Evolutionary conservation across 2,797 vertebrate species (phyloP), one percentile per base, ranked within the genome.

Genomic region (Xiphophorus birchmanni): DNA sequence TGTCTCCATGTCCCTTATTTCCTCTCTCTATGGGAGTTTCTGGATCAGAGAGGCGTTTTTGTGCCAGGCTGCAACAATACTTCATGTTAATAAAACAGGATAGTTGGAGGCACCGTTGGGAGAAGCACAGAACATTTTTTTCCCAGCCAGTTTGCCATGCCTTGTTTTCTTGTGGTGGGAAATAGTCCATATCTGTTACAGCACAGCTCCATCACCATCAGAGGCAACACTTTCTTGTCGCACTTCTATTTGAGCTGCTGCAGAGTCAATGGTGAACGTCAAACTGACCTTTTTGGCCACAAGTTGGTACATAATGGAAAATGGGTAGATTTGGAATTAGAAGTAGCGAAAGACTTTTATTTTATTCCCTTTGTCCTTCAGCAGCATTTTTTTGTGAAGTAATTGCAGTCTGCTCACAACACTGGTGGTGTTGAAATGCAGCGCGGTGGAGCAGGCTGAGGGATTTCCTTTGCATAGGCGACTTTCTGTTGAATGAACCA

Each of bases 61-160:
- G 87, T 91, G 84, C 91, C 88, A 84, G 89, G 37, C 87, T 86
- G 87, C 78, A 82, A 87, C 91, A 87, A 86, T 88, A 80, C 89
- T 92, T 91, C 87, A 90, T 82, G 77, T 91, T 91, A 91, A 91
- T 91, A 91, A 93, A 93, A 81, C 89, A 89, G 88, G 89, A 87
- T 86, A 73, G 82, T 87, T 93, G 84, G 88, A 80, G 86, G 87
- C 87, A 71, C 87, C 82, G 83, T 72, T 82, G 82, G 86, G 90
- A 87, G 84, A 82, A 79, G 82, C 73, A 42, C 78, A 65, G 81
- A 79, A 86, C 79, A 60, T 74, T 82, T 81, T 83, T 72, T 67
- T 47, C 29, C 5, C 74, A 60, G 78, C 80, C 81, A 69, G 83
- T 92, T 91, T 84, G 79, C 76, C 74, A 18, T 82, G 76, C 67